Base-by-base conservation (phyloP, 1,140 invertebrate species). In the Brachionus rubens region DNA sequence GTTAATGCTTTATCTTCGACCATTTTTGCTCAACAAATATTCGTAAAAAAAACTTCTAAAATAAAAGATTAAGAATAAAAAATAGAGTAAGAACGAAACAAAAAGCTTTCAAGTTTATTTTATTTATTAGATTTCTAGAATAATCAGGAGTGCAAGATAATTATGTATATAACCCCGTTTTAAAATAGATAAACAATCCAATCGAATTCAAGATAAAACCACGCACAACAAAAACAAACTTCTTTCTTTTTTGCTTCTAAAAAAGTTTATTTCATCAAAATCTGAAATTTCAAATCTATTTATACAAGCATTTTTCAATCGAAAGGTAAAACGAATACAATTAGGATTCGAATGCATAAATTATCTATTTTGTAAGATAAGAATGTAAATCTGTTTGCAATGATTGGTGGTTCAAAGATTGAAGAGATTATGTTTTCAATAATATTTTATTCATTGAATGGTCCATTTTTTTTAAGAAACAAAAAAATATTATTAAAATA, bases 71-170 rank as follows among this genome's bases (percentile, higher is more conserved):
- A 28, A 28, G 2, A 28, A 54, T 16, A 54, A 54, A 54, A 54
- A 33, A 59, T 59, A 6, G 3, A 59, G n/a, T 33, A 59, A 33
- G 36, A 59, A 59, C 36, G 19, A 59, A 12, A 59, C 33, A 33
- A 59, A 33, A 33, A 28, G n/a, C n/a, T 59, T 59, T 59, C 54
- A 59, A 59, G 54, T 41, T 59, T 59, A 59, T 59, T 59, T 59
- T 33, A 59, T 33, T 33, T 33, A 59, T 33, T 59, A 33, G 6
- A 33, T 16, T 16, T 59, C 54, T 33, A 28, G 52, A 54, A 54
- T 54, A 59, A 36, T 36, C 54, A 59, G 14, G 16, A 59, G 14
- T 33, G 36, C 3, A 16, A 59, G 28, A 59, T 36, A 59, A 59
- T 59, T 59, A 59, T 59, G 54, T 28, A 33, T 59, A 59, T 33